These are phyloP conservation scores for Lymantria dispar DNA, from an alignment of 2,888 invertebrate genomes.

Conservation along the genomic window DNA sequence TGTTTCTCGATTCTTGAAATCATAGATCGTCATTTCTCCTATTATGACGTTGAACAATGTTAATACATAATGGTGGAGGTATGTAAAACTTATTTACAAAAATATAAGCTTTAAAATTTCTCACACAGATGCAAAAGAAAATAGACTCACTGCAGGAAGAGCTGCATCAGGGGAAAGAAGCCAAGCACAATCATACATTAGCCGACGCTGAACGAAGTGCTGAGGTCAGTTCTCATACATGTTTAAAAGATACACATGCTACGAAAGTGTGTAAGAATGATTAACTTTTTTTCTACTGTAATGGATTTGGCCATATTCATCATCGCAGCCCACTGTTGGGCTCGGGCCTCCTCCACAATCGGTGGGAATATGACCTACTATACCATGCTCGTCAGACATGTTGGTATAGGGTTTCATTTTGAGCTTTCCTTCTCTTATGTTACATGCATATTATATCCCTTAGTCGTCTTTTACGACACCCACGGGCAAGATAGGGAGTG, in stretches of 20 bases:
- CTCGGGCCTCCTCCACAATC: too few relatives aligned
- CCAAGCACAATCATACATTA: slow-evolving; percentile 59
- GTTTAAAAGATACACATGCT: background rate
- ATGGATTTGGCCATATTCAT: too few relatives aligned
- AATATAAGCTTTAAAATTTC: slow-evolving; percentile 8
- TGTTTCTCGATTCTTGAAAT: slow-evolving; percentile 1
- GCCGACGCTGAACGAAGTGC: slow-evolving; percentile 63
- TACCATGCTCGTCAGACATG: too few relatives aligned
- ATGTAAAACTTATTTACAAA: background rate
- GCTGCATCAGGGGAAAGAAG: slow-evolving; percentile 56
- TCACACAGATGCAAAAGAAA: slow-evolving; percentile 75
- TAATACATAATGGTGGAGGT: slow-evolving; percentile 41
- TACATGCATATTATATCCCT: too few relatives aligned
- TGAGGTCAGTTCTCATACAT: slow-evolving; percentile 46
- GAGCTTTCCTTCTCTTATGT: too few relatives aligned
- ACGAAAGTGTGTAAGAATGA: too few relatives aligned
- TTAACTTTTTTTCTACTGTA: too few relatives aligned
- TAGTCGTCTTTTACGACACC: too few relatives aligned
- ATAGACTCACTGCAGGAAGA: slow-evolving; percentile 72
- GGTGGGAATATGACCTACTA: too few relatives aligned
- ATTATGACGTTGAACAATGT: slow-evolving; percentile 24
- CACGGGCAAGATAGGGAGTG: too few relatives aligned
- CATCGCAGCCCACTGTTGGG: too few relatives aligned
- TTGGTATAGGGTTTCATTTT: too few relatives aligned
- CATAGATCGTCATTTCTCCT: slow-evolving; percentile 12